Base-by-base conservation (phyloP, 2,113 vertebrate species). In the Paraplagusia blochii region DNA sequence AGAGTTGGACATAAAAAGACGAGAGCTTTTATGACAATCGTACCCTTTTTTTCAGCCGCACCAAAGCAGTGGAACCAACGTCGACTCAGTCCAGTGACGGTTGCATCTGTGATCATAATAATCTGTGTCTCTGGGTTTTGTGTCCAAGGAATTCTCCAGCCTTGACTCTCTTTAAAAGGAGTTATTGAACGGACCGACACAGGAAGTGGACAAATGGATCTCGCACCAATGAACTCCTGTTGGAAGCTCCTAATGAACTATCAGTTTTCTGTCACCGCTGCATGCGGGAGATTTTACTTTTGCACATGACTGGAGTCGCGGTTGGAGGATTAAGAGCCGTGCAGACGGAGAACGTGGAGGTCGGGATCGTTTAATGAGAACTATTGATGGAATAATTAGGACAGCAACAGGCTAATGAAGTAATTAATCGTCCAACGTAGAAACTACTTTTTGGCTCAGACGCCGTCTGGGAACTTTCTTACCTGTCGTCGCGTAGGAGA, bases 151-250 rank as follows among this genome's bases (percentile, higher is more conserved):
- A n/a, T n/a, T n/a, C n/a, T n/a, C n/a, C 34, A 66, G 18, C 59
- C 71, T 74, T 90, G 88, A 78, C 89, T 85, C 81, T 71, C 59
- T 61, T 66, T 85, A 87, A 89, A 76, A 63, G 71, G 84, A 75
- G 77, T 58, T 62, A 44, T 66, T 18, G 44, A 49, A 73, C 66
- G 17, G 54, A 75, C 61, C 47, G 63, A 65, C 19, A 61, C 70
- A 70, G 67, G 59, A 64, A 74, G 75, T 53, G 85, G 80, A 91
- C 88, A 74, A 88, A 88, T 84, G 86, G 80, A 87, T 88, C 69
- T 69, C 74, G 70, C 52, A 53, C 61, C 81, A 77, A 61, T 86
- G 74, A 88, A 86, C 84, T 87, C 72, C 77, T 68, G 86, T 68
- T 82, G 74, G 56, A 72, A 72, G 80, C 71, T 68, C 39, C 52